Conservation (phyloP, 2,113 vertebrate genomes). For the Empidonax alnorum region DNA sequence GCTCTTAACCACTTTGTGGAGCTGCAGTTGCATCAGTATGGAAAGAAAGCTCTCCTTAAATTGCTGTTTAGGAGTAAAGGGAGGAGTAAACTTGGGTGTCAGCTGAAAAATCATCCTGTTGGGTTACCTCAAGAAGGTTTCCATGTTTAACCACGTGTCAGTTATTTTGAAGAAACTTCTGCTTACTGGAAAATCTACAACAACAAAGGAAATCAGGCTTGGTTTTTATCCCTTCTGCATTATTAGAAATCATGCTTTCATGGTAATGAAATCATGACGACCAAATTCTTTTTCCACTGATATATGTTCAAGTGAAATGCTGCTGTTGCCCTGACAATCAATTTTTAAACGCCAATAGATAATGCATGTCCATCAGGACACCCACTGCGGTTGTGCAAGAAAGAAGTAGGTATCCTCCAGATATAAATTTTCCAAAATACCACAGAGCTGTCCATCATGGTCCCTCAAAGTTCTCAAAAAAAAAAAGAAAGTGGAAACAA, state of each 20-base stretch:
- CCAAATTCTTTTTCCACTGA: background rate
- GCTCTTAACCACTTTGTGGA: background rate
- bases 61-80: background rate
- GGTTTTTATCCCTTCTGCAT: background rate
- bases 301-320: background rate
- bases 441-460: background rate
- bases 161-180: background rate
- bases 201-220: background rate
- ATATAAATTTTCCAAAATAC: background rate
- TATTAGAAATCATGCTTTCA: background rate
- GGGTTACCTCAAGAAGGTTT: background rate
- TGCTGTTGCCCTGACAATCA: background rate
- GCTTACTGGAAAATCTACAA: background rate
- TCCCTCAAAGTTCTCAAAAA: background rate
- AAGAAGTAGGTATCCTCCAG: background rate
- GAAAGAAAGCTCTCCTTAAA: background rate
- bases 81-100: background rate
- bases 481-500: background rate
- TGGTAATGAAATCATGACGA: background rate
- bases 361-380: background rate
- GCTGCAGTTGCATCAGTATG: background rate
- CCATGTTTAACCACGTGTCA: background rate
- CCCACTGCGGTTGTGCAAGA: background rate
- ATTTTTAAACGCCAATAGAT: background rate
- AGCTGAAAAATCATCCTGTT: background rate